phyloP scores from a whole-genome alignment of 2,113 vertebrate species.

The Dasypus novemcinctus region DNA sequence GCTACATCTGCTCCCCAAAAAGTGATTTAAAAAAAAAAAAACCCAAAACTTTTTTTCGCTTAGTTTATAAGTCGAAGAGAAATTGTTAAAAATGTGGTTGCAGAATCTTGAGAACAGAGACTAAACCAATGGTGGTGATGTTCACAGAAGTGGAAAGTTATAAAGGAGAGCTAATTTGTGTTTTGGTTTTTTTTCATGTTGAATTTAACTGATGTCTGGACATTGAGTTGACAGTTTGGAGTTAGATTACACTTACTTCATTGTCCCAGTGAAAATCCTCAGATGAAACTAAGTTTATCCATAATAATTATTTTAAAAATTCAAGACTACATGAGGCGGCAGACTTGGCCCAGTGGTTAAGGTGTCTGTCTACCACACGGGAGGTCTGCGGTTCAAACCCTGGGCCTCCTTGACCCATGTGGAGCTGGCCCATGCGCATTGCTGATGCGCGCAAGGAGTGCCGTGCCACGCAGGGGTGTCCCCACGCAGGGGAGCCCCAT shows the following conservation, averaged over 20 bases:
- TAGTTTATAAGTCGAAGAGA: neutral
- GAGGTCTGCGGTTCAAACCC: no score
- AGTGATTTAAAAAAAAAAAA: no score
- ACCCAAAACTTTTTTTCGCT: neutral
- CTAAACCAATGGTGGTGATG: neutral
- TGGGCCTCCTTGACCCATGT: no score
- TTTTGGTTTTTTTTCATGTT: neutral
- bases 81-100: slow-evolving; percentile 12
- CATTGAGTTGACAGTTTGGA: neutral
- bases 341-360: no score
- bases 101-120: slow-evolving; percentile 25
- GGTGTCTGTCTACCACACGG: no score
- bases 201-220: slow-evolving; percentile 5
- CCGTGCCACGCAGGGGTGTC: no score
- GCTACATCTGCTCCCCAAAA: no score
- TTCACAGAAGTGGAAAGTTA: neutral
- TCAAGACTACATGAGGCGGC: neutral
- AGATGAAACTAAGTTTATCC: neutral
- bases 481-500: no score
- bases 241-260: slow-evolving; percentile 15
- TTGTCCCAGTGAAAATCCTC: neutral
- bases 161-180: neutral
- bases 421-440: no score
- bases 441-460: no score
- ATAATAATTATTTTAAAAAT: slow-evolving; percentile 27